Evolutionary conservation across 2,888 invertebrate genomes (phyloP).

Genomic region (Cataglyphis altisquamis): DNA sequence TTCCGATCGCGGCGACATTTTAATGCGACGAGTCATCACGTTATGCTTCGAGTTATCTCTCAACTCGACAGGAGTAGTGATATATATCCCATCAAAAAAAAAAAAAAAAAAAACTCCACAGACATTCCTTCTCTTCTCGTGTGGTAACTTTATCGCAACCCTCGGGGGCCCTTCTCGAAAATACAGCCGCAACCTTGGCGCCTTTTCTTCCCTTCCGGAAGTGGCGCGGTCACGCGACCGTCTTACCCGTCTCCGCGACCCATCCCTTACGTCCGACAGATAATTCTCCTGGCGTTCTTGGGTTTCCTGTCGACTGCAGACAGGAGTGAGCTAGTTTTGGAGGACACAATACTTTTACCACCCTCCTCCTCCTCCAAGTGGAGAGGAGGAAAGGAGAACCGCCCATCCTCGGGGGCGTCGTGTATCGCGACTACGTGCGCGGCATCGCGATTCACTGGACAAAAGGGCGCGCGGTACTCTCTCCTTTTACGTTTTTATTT

Average conservation of each 20-base stretch:
- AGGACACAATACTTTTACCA: constrained; percentile 66
- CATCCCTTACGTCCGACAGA: constrained; percentile 62
- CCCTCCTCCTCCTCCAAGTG: background rate
- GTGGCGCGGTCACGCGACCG: constrained; percentile 65
- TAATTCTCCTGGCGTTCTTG: constrained; percentile 75
- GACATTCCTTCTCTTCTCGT: background rate
- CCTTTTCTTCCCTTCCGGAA: constrained; percentile 54
- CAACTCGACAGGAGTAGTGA: background rate
- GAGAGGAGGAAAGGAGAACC: background rate
- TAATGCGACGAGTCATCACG: constrained; percentile 41
- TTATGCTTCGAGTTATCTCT: constrained; percentile 17
- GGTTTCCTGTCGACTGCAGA: constrained; percentile 73
- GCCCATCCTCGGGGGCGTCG: constrained; percentile 52
- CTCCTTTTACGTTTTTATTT: constrained; percentile 71
- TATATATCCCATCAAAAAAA: background rate
- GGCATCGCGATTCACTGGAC: constrained; percentile 72
- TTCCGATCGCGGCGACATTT: background rate
- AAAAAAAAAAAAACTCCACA: constrained; percentile 2
- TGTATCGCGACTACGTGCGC: constrained; percentile 73
- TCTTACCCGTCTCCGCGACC: background rate
- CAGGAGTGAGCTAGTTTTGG: constrained; percentile 55
- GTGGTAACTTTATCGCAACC: constrained; percentile 37
- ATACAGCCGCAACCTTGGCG: constrained; percentile 38
- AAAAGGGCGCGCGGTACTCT: constrained; percentile 62
- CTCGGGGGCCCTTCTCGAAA: constrained; percentile 13